phyloP scores from a whole-genome alignment of 2,888 invertebrate genomes.

The Trissolcus japonicus region DNA sequence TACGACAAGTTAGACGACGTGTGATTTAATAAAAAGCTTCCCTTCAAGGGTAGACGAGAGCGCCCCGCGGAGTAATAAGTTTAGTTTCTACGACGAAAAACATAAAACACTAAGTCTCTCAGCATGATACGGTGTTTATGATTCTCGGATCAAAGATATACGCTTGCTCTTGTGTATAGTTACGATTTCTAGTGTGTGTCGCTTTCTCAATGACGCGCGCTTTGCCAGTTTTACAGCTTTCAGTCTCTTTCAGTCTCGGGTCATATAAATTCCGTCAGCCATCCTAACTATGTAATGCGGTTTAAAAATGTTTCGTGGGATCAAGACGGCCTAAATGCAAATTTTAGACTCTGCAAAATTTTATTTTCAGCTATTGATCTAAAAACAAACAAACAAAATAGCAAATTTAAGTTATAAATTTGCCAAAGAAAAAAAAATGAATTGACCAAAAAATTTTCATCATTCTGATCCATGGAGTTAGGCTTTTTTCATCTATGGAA shows the following conservation, averaged over 20 bases:
- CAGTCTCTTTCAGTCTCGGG: constrained; percentile 43
- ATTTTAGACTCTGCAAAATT: not conserved
- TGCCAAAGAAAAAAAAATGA: not conserved
- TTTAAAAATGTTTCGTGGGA: constrained; percentile 11
- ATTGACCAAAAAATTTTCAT: not conserved
- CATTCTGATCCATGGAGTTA: constrained; percentile 1
- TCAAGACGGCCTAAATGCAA: not conserved
- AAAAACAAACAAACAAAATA: too few relatives aligned
- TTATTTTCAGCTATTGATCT: constrained; percentile 10
- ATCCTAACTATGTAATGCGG: constrained; percentile 31
- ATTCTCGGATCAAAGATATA: constrained; percentile 64
- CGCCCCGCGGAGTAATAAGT: constrained; percentile 74
- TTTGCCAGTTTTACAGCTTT: constrained; percentile 48
- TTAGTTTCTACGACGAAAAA: constrained; percentile 74
- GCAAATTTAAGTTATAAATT: too few relatives aligned
- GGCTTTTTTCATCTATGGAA: constrained; percentile 61
- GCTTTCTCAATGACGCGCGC: constrained; percentile 42
- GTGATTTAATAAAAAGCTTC: constrained; percentile 73
- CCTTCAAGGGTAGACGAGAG: constrained; percentile 61
- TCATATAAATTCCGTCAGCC: constrained; percentile 49
- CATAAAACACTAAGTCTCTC: constrained; percentile 71
- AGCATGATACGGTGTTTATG: constrained; percentile 64
- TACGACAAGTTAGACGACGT: constrained; percentile 66
- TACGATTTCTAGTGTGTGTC: constrained; percentile 59
- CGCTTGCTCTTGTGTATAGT: constrained; percentile 54